Conservation (phyloP, 2,797 vertebrate species). For the Uromys caudimaculatus region DNA sequence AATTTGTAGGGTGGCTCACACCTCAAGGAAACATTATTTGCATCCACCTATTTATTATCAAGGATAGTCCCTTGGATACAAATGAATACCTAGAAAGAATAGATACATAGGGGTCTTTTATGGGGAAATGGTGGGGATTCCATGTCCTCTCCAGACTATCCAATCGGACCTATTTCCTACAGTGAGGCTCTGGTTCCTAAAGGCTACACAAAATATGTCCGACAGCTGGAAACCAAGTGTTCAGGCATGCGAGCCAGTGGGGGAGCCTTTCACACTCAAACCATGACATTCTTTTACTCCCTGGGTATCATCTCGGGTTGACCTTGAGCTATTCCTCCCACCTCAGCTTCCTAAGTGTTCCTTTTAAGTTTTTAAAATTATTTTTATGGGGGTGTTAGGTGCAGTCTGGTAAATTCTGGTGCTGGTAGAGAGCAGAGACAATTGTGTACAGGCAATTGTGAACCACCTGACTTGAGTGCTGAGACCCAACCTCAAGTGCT, state of each 20-base stretch:
- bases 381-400: background rate
- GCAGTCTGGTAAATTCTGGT: background rate
- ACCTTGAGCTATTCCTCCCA: background rate
- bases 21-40: background rate
- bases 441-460: background rate
- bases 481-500: background rate
- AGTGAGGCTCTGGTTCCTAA: background rate
- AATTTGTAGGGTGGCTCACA: background rate
- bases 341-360: background rate
- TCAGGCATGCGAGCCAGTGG: background rate
- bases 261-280: background rate
- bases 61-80: background rate
- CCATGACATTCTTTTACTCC: background rate
- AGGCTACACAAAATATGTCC: background rate
- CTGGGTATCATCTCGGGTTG: too few relatives aligned
- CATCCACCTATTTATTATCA: background rate
- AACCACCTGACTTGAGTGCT: background rate
- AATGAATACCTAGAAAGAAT: background rate
- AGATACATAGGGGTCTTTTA: accelerated
- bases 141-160: background rate
- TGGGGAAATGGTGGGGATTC: background rate
- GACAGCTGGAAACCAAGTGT: background rate
- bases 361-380: background rate
- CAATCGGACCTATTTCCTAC: background rate
- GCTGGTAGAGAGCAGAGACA: background rate